A percentile compares a stretch with the other conserved stretches of the same genome.
phyloP scores from a whole-genome alignment of 2,113 vertebrate genomes.

The Psittacula cyanocephala region DNA sequence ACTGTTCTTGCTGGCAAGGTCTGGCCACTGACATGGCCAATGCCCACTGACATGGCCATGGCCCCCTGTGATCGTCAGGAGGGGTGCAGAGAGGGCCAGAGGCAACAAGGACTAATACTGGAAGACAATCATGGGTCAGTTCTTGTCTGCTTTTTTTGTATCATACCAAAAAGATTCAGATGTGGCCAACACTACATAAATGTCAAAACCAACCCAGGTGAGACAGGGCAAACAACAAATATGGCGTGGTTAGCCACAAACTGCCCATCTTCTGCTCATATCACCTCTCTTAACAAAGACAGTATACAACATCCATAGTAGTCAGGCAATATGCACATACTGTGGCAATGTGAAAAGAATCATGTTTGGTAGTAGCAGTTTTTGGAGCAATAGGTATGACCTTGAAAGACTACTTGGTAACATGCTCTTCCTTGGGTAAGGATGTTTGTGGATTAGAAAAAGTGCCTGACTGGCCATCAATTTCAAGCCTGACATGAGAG shows the following conservation, averaged over 20 bases:
- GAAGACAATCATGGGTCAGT: neutral
- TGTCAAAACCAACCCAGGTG: neutral
- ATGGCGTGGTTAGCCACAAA: neutral
- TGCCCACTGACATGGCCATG: neutral
- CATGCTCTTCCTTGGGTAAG: neutral
- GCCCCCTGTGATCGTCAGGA: neutral
- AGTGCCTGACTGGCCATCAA: neutral
- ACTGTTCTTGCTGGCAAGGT: neutral
- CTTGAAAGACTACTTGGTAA: neutral
- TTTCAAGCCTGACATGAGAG: neutral
- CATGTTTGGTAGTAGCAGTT: neutral
- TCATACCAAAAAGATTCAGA: neutral
- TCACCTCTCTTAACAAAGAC: neutral
- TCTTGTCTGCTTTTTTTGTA: neutral
- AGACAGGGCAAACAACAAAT: neutral
- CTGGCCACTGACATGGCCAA: neutral
- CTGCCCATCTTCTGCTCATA: neutral
- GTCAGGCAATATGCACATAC: neutral
- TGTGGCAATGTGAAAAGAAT: neutral
- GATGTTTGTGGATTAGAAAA: neutral
- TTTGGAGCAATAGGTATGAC: neutral
- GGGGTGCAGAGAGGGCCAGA: accelerated
- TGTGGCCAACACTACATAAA: neutral
- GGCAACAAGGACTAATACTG: neutral
- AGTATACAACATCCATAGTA: accelerated